Percentiles rank a stretch among this genome's conserved stretches.
Evolutionary conservation across 2,888 invertebrate genomes (phyloP).

Genomic region (Pseudococcus jackbeardsleyi): DNA sequence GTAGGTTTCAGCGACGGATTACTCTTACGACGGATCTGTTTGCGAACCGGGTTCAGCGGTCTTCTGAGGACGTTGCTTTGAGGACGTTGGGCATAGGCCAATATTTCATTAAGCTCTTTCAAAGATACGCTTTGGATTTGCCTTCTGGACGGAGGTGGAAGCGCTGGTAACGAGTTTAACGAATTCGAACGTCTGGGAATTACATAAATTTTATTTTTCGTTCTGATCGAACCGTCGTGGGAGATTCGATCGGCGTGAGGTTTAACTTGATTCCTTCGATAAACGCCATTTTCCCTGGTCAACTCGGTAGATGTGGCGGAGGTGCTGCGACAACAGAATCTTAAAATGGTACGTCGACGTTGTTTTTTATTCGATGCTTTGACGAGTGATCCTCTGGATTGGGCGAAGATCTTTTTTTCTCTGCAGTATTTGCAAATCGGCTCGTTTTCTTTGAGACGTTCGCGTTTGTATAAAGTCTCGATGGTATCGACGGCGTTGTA

Average conservation of each 20-base stretch:
- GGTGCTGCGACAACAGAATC: constrained; percentile 40
- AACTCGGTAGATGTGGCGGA: constrained; percentile 58
- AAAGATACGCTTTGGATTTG: constrained; percentile 72
- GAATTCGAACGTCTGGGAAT: constrained; percentile 64
- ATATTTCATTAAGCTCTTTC: constrained; percentile 74
- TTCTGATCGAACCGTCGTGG: not conserved
- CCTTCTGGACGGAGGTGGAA: constrained; percentile 72
- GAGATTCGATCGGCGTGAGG: constrained; percentile 61
- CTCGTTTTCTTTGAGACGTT: constrained; percentile 66
- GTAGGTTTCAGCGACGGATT: constrained; percentile 69
- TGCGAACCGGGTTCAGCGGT: constrained; percentile 66
- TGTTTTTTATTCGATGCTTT: not conserved
- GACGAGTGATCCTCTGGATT: not conserved
- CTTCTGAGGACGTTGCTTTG: constrained; percentile 64
- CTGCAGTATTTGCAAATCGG: constrained; percentile 66
- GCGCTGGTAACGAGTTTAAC: constrained; percentile 69
- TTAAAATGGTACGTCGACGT: not conserved
- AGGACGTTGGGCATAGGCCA: constrained; percentile 71
- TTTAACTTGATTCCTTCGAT: constrained; percentile 66
- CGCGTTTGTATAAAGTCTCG: constrained; percentile 65
- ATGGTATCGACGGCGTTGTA: constrained; percentile 22
- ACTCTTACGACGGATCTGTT: constrained; percentile 68
- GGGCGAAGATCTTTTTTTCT: constrained; percentile 60
- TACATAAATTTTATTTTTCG: constrained; percentile 60
- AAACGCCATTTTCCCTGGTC: constrained; percentile 66